Conservation (phyloP, 2,797 vertebrate genomes). For the Bradypodion pumilum region DNA sequence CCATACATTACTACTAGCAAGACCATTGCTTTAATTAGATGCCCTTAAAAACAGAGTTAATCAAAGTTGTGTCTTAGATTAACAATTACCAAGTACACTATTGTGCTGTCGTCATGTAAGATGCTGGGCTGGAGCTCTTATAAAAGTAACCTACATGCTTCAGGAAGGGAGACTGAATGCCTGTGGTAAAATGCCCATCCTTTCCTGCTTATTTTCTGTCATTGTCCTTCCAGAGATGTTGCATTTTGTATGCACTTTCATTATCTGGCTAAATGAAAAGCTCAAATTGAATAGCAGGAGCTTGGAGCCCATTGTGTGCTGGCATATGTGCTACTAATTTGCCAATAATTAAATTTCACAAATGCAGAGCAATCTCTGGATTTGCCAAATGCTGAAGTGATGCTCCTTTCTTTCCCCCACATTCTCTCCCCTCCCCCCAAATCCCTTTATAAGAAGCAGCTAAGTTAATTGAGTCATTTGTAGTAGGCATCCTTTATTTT, state of each 20-base stretch:
- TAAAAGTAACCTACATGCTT: neutral
- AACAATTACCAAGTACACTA: neutral
- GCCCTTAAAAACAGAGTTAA: too few species aligned
- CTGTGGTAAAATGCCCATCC: neutral
- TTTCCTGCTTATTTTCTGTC: neutral
- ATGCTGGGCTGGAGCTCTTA: neutral
- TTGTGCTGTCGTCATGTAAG: neutral
- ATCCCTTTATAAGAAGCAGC: slow-evolving; percentile 31
- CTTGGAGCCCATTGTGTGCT: slow-evolving; percentile 33
- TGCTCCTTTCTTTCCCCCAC: neutral
- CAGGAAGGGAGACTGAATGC: too few species aligned
- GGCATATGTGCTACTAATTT: slow-evolving; percentile 44
- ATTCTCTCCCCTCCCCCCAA: too few species aligned
- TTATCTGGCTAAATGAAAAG: slow-evolving; percentile 28
- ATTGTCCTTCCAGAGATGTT: slow-evolving; percentile 1
- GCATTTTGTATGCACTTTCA: neutral
- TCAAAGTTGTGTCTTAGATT: too few species aligned
- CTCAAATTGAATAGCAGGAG: slow-evolving; percentile 32
- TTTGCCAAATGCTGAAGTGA: slow-evolving; percentile 45
- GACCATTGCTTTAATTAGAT: too few species aligned
- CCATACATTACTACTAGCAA: too few species aligned
- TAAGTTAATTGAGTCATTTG: slow-evolving; percentile 63
- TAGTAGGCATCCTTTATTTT: slow-evolving; percentile 54
- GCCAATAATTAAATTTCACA: slow-evolving; percentile 60
- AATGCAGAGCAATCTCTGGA: slow-evolving; percentile 40